Conservation (phyloP, 2,888 invertebrate species). For the Nycteola revayana region DNA sequence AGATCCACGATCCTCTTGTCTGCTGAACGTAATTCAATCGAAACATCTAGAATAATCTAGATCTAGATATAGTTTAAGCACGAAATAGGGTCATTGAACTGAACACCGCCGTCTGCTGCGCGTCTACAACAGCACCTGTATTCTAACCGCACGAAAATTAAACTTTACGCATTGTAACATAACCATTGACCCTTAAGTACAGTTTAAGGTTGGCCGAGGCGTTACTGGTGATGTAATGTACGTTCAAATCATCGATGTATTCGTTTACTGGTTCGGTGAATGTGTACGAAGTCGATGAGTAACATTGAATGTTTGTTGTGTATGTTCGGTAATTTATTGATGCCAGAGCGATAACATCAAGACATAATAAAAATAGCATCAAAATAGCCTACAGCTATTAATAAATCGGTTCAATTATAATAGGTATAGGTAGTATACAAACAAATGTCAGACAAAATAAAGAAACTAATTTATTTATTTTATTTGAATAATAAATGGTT, state of each 20-base stretch:
- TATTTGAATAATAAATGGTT: too few relatives aligned
- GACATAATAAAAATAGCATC: constrained; percentile 21
- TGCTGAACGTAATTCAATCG: constrained; percentile 27
- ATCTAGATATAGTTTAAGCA: constrained; percentile 46
- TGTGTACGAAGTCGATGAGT: constrained; percentile 41
- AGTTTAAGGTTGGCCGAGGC: constrained; percentile 11
- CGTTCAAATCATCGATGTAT: constrained; percentile 18
- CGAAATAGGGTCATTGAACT: constrained; percentile 58
- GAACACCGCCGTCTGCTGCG: constrained; percentile 50
- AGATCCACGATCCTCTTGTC: constrained; percentile 35
- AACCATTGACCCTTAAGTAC: constrained; percentile 46
- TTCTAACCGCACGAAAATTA: constrained; percentile 29
- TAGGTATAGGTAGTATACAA: constrained; percentile 4
- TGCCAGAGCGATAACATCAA: constrained; percentile 23
- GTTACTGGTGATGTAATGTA: constrained; percentile 45
- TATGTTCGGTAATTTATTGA: constrained; percentile 33
- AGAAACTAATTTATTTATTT: constrained; percentile 3
- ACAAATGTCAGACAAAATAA: constrained; percentile 4
- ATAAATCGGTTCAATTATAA: constrained; percentile 23
- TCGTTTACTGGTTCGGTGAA: constrained; percentile 21
- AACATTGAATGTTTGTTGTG: constrained; percentile 49
- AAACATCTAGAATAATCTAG: constrained; percentile 23
- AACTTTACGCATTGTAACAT: constrained; percentile 28
- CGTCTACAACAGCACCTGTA: constrained; percentile 56
- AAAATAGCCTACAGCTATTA: constrained; percentile 15